Base-by-base conservation (phyloP, 2,113 vertebrate genomes). In the Sapayoa aenigma region DNA sequence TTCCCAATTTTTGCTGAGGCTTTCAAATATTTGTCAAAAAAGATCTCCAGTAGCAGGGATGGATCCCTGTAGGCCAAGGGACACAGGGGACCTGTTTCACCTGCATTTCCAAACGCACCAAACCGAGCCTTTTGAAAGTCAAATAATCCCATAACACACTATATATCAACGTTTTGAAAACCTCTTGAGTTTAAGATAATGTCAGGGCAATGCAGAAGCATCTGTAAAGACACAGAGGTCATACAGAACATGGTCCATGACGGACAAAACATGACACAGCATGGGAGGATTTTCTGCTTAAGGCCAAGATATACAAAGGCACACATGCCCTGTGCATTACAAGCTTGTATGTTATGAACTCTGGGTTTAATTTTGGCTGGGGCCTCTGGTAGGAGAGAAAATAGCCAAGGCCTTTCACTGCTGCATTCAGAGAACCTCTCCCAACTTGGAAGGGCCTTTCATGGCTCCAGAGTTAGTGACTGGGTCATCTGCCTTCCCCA, bases 171-270 rank as follows among this genome's bases (percentile, higher is more conserved):
- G 42, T 33, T 56, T 47, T 19, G 3, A 9, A 69, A 81, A 71
- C 6, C 2, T 46, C 12, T 52, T 53, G 19, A 0, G 9, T 58
- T 84, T 66, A 75, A 84, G 25, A 30, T 28, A 23, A 58, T 5
- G 10, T 13, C 53, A 52, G 35, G 13, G 8, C 13, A 60, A 44
- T 24, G 5, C 22, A 56, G 62, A 72, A 55, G 7, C 20, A 23
- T 18, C 47, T 73, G 4, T 56, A 69, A 79, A 65, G 41, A n/a
- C 19, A 27, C 3, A 59, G 12, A 58, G 3, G 11, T 30, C 30
- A 10, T 3, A 11, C 17, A 77, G 33, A 78, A 39, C 1, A 2
- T 30, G 35, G 15, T 23, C 35, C 1, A 0, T 6, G 25, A 67
- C 13, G 10, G 50, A 25, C 19, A 74, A 67, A 67, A 46, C 15